Conservation (phyloP, 2,888 invertebrate genomes). For the Standfussiana lucernea region DNA sequence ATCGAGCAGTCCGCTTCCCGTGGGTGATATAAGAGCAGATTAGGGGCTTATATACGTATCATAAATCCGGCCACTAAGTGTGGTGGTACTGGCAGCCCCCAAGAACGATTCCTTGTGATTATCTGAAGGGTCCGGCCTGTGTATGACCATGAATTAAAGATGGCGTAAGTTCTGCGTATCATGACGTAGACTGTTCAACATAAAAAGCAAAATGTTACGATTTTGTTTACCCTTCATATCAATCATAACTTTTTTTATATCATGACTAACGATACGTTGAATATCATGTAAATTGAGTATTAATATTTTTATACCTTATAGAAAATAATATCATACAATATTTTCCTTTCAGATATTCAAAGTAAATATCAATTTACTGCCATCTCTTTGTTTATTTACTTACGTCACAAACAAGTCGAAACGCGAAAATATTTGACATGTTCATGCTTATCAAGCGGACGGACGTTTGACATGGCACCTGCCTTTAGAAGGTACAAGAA, state of each 20-base stretch:
- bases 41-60: conserved; percentile 42
- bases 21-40: conserved; percentile 57
- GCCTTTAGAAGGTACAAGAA: conserved; percentile 23
- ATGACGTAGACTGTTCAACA: not conserved
- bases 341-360: conserved; percentile 19
- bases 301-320: not conserved
- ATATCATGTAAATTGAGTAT: not conserved
- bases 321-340: conserved; percentile 12
- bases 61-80: conserved; percentile 47
- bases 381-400: conserved; percentile 29
- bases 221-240: not conserved
- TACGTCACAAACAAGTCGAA: conserved; percentile 16
- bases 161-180: not conserved
- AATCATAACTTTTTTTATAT: not conserved
- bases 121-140: conserved; percentile 47
- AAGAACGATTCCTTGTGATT: conserved; percentile 55
- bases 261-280: not conserved
- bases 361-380: conserved; percentile 26
- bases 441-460: conserved; percentile 34
- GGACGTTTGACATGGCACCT: conserved; percentile 43
- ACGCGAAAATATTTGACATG: conserved; percentile 31
- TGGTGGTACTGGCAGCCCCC: conserved; percentile 50
- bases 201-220: not conserved
- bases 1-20: conserved; percentile 29
- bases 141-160: conserved; percentile 44